Evolutionary conservation across 2,888 invertebrate species (phyloP).

Genomic region (Pelosia muscerda): DNA sequence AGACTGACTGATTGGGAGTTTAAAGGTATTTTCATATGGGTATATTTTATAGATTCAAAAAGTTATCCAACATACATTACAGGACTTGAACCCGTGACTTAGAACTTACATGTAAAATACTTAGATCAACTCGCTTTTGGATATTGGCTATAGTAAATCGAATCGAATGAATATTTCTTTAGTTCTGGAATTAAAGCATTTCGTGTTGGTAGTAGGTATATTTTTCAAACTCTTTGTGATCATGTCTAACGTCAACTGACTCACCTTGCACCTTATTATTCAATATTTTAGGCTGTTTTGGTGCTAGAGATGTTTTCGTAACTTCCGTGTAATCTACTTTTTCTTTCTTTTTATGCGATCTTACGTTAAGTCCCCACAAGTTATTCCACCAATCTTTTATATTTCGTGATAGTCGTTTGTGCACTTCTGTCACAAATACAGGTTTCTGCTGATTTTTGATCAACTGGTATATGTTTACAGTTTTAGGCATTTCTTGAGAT

Average conservation of each 20-base stretch:
- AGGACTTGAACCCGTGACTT: too few relatives aligned
- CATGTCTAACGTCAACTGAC: neutral
- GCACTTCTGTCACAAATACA: conserved; percentile 17
- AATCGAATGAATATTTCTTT: too few relatives aligned
- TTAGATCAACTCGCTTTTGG: too few relatives aligned
- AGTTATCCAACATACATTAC: too few relatives aligned
- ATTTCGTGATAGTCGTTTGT: conserved; percentile 13
- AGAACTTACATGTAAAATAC: too few relatives aligned
- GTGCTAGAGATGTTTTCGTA: neutral
- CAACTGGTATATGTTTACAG: neutral
- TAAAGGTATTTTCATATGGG: too few relatives aligned
- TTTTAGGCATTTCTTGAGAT: neutral
- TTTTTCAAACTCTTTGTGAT: too few relatives aligned
- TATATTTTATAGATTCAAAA: too few relatives aligned
- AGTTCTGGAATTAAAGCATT: too few relatives aligned
- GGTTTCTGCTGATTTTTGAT: conserved; percentile 7
- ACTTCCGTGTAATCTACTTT: neutral
- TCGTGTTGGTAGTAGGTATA: too few relatives aligned
- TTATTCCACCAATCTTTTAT: conserved; percentile 1
- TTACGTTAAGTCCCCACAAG: conserved; percentile 3
- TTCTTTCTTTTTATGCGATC: neutral
- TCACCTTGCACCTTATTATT: neutral
- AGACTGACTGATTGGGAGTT: too few relatives aligned
- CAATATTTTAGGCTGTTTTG: neutral
- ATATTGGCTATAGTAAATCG: too few relatives aligned